These are phyloP conservation scores for Bombus picipes DNA, from an alignment of 1,140 invertebrate genomes.

Conservation along the genomic window DNA sequence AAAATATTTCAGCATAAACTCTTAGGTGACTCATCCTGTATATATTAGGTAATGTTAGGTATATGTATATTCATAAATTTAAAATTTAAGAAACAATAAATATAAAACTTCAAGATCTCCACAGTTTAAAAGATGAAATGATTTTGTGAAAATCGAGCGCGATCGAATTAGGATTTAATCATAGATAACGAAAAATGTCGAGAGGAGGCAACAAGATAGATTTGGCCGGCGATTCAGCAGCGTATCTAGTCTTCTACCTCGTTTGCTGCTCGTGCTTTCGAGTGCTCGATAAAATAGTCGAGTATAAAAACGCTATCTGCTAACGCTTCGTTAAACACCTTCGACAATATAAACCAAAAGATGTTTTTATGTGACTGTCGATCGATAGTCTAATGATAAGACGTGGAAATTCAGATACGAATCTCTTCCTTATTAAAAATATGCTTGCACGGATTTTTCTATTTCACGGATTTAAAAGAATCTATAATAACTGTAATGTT, in stretches of 20 bases:
- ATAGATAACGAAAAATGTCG: no score
- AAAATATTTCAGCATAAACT: no score
- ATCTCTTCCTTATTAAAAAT: background rate
- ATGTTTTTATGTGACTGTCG: background rate
- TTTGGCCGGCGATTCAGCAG: background rate
- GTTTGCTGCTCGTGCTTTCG: conserved; percentile 4
- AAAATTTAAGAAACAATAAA: no score
- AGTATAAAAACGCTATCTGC: conserved; percentile 33
- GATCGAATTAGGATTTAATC: no score
- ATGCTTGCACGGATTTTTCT: background rate
- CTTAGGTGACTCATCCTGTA: no score
- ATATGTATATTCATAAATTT: no score
- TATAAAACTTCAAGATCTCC: no score
- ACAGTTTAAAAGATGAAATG: no score
- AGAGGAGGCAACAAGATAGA: background rate
- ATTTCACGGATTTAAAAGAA: background rate
- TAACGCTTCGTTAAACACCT: conserved; percentile 35
- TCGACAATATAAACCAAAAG: background rate
- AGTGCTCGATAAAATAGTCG: background rate
- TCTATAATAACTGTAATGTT: background rate
- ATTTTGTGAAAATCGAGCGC: no score
- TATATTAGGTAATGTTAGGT: no score
- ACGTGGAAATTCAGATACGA: background rate
- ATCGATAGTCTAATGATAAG: background rate
- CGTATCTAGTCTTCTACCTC: conserved; percentile 39